Evolutionary conservation across 2,797 vertebrate genomes (phyloP).

Genomic region (Chlorospingus flavigularis): DNA sequence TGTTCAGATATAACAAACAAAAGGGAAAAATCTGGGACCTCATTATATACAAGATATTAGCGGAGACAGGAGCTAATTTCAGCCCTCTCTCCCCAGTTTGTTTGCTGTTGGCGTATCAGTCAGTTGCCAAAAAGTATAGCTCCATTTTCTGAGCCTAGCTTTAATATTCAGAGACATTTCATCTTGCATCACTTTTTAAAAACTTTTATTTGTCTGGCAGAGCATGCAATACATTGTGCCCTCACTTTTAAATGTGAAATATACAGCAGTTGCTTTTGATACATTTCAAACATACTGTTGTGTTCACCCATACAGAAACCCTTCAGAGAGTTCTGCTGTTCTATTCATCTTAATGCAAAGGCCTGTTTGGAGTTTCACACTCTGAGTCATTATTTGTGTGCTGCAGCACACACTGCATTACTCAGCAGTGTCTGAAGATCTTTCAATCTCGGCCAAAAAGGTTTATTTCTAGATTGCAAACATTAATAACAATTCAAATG

Average conservation of each 20-base stretch:
- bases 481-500: neutral
- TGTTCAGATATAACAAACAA: neutral
- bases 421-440: neutral
- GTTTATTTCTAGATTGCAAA: conserved; percentile 17
- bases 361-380: neutral
- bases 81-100: neutral
- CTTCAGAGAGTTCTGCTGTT: neutral
- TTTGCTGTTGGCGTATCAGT: neutral
- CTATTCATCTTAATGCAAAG: conserved; percentile 42
- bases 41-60: neutral
- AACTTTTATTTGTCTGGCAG: neutral
- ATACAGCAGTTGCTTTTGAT: neutral
- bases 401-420: neutral
- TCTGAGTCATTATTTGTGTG: conserved; percentile 1
- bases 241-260: neutral
- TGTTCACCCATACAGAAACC: conserved; percentile 11
- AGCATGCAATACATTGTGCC: neutral
- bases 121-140: neutral
- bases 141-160: neutral
- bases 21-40: neutral
- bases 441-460: neutral
- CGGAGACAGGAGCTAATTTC: neutral
- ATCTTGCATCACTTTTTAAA: neutral
- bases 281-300: conserved; percentile 1
- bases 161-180: neutral